Conservation (phyloP, 2,888 invertebrate species). For the Thumatha senex region DNA sequence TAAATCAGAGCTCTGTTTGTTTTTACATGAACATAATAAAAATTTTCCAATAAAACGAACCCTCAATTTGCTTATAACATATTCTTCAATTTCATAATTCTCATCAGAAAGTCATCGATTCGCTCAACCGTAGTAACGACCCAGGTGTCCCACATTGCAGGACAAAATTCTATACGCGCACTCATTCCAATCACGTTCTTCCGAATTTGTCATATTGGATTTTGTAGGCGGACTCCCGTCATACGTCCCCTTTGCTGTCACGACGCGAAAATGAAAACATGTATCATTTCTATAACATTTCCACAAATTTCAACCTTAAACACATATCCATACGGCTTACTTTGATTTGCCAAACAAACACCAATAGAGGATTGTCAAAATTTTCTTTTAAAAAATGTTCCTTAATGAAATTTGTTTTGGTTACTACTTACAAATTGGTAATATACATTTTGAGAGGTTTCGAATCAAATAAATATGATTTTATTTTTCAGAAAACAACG, state of each 20-base stretch:
- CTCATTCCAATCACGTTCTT: conserved; percentile 81
- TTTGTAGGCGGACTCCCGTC: conserved; percentile 72
- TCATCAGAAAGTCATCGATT: conserved; percentile 56
- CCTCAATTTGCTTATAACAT: conserved; percentile 30
- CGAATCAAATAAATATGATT: conserved; percentile 31
- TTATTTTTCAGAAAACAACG: not conserved
- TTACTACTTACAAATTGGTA: conserved; percentile 41
- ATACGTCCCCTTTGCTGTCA: conserved; percentile 76
- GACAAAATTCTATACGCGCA: conserved; percentile 62
- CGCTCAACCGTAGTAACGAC: conserved; percentile 46
- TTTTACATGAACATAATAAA: conserved; percentile 4
- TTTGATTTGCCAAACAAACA: conserved; percentile 32
- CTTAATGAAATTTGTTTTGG: conserved; percentile 54
- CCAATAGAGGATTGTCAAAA: conserved; percentile 39
- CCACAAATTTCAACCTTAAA: conserved; percentile 46
- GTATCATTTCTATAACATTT: conserved; percentile 56
- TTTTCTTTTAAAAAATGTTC: conserved; percentile 43
- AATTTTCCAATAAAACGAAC: conserved; percentile 10
- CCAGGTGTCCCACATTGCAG: conserved; percentile 52
- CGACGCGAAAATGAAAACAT: conserved; percentile 77
- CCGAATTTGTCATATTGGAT: conserved; percentile 84
- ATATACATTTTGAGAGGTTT: conserved; percentile 22
- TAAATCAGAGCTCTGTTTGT: not conserved
- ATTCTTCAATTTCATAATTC: conserved; percentile 38
- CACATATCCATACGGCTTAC: conserved; percentile 27